Evolutionary conservation across 2,888 invertebrate species (phyloP).

Genomic region (Melieria crassipennis): DNA sequence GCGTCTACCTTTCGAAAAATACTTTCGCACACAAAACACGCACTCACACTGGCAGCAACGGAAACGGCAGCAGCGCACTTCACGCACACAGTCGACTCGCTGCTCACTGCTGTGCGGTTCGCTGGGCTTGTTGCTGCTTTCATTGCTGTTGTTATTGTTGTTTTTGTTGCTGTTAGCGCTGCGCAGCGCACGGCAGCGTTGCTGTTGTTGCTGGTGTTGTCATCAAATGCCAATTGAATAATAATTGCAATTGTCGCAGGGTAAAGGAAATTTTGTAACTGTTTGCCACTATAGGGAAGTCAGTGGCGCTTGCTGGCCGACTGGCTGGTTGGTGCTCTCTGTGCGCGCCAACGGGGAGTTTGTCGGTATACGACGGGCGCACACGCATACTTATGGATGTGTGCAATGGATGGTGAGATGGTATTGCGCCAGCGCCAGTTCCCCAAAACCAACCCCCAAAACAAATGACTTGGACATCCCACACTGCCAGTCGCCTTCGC

Average conservation of each 20-base stretch:
- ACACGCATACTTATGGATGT: slow-evolving; percentile 1
- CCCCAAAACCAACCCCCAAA: no score
- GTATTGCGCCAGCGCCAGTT: no score
- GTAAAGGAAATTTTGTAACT: slow-evolving; percentile 36
- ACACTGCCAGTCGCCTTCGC: no score
- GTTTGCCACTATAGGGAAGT: slow-evolving; percentile 17
- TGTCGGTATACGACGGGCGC: neutral
- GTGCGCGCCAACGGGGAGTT: slow-evolving; percentile 18
- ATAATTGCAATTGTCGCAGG: slow-evolving; percentile 35
- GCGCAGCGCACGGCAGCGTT: slow-evolving; percentile 4
- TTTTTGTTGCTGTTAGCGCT: slow-evolving; percentile 2
- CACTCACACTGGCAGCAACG: neutral
- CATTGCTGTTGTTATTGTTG: neutral
- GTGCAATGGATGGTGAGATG: no score
- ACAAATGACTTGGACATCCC: no score
- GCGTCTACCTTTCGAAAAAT: slow-evolving; percentile 22
- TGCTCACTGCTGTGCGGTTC: slow-evolving; percentile 1
- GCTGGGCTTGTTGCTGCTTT: slow-evolving; percentile 5
- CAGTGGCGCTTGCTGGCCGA: slow-evolving; percentile 6
- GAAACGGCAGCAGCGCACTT: neutral
- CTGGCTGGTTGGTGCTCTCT: slow-evolving; percentile 22
- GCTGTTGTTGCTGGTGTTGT: slow-evolving; percentile 37
- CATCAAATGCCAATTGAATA: slow-evolving; percentile 39
- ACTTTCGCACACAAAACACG: neutral
- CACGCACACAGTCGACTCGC: neutral